These are phyloP conservation scores for Disparrhopalites patrizii DNA, from an alignment of 2,888 invertebrate genomes.

Conservation along the genomic window DNA sequence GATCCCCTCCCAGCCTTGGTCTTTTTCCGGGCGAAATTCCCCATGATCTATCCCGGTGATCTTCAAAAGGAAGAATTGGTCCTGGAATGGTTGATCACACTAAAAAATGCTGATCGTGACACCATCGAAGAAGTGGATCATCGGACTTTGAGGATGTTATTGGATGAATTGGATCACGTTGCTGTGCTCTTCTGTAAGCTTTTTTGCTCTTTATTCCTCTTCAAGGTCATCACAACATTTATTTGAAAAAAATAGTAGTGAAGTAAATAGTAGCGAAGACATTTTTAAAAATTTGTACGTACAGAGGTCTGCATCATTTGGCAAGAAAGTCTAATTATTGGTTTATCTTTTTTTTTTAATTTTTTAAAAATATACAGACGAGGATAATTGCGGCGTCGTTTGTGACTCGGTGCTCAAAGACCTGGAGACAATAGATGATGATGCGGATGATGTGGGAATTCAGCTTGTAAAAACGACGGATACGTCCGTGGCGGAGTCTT, in stretches of 20 bases:
- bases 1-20: constrained; percentile 74
- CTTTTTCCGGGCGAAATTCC: constrained; percentile 74
- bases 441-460: constrained; percentile 86
- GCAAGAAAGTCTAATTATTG: too few species aligned
- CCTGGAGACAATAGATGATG: constrained; percentile 82
- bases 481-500: constrained; percentile 79
- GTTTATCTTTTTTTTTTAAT: too few species aligned
- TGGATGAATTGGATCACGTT: constrained; percentile 84
- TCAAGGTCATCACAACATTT: too few species aligned
- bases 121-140: constrained; percentile 87
- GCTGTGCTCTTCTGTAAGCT: constrained; percentile 85
- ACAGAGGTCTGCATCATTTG: too few species aligned
- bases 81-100: constrained; percentile 75
- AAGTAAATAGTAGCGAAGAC: too few species aligned
- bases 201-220: not conserved
- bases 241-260: too few species aligned
- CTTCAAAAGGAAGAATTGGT: constrained; percentile 81
- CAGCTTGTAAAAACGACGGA: constrained; percentile 92
- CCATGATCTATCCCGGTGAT: constrained; percentile 82
- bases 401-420: constrained; percentile 81
- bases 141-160: constrained; percentile 80
- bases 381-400: constrained; percentile 72
- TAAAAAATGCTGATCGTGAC: constrained; percentile 78
- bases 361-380: constrained; percentile 58
- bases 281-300: too few species aligned